A percentile compares a stretch with the other conserved stretches of the same genome.
phyloP scores from a whole-genome alignment of 2,797 vertebrate genomes.

The Onychomys arenicola region DNA sequence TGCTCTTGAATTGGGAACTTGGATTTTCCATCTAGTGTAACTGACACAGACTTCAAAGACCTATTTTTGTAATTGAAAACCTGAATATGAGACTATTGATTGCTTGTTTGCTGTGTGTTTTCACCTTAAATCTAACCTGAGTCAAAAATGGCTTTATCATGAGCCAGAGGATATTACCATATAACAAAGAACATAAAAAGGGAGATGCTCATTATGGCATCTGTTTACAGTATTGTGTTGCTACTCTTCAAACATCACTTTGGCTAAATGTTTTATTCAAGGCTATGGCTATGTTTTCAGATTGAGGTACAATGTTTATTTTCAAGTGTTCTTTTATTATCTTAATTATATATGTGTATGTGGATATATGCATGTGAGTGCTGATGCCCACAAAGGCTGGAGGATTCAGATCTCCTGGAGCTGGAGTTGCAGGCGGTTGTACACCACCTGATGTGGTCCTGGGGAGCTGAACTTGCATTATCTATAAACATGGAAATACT shows the following conservation, averaged over 20 bases:
- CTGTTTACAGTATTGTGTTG: background rate
- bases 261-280: background rate
- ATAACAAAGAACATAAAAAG: background rate
- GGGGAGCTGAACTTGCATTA: too few relatives aligned
- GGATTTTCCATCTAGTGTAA: background rate
- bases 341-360: background rate
- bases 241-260: background rate
- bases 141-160: background rate
- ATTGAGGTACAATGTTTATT: background rate
- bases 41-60: background rate
- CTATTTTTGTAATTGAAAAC: background rate
- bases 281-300: background rate
- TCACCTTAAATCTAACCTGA: background rate
- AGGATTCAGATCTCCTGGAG: background rate
- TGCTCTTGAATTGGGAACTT: background rate
- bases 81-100: background rate
- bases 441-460: too few relatives aligned
- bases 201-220: background rate
- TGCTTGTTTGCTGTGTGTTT: background rate
- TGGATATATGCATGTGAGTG: background rate
- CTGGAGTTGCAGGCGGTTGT: background rate
- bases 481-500: background rate
- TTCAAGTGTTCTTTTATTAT: background rate
- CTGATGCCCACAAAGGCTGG: too few relatives aligned
- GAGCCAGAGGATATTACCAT: background rate